Conservation (phyloP, 2,113 vertebrate genomes). For the Chinchilla lanigera region DNA sequence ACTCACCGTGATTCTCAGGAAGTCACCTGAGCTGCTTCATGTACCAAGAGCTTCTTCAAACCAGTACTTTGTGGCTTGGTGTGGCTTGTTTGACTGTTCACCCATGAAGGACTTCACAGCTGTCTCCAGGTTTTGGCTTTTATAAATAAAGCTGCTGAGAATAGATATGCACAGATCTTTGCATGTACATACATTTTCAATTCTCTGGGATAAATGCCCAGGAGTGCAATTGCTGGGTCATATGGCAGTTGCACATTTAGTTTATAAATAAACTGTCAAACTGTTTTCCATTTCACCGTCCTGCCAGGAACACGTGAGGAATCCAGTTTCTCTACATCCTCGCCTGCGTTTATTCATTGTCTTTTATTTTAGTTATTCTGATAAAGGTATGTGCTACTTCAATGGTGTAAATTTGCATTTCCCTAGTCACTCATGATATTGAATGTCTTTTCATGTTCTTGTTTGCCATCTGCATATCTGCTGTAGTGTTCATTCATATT, state of each 20-base stretch:
- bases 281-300: neutral
- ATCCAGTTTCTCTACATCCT: neutral
- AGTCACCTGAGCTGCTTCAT: too few species aligned
- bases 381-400: neutral
- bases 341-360: neutral
- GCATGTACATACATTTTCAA: neutral
- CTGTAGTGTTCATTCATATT: neutral
- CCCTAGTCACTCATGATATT: neutral
- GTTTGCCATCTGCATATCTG: too few species aligned
- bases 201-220: slow-evolving; percentile 1
- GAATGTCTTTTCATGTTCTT: neutral
- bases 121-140: neutral
- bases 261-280: neutral
- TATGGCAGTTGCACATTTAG: neutral
- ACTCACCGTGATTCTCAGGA: neutral
- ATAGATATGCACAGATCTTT: neutral
- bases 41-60: neutral
- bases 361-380: neutral
- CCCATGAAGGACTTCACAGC: neutral
- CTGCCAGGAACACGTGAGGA: neutral
- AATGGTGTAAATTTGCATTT: neutral
- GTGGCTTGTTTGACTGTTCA: neutral
- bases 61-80: neutral
- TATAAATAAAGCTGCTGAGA: neutral
- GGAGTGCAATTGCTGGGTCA: neutral